Conservation (phyloP, 2,113 vertebrate species). For the Sinocyclocheilus maitianheensis region DNA sequence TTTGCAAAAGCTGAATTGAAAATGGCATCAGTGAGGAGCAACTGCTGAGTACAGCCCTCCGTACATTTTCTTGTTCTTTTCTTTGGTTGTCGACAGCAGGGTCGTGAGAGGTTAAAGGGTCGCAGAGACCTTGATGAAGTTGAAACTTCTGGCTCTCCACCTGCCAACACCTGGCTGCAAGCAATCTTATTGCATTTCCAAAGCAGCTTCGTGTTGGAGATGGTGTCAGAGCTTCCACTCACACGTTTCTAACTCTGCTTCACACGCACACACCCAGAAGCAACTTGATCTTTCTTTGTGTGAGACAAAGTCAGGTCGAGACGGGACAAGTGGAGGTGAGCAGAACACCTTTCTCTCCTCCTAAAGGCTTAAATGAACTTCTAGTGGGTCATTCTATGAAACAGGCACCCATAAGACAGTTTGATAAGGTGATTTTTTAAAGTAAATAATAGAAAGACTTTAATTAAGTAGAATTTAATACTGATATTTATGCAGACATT, state of each 20-base stretch:
- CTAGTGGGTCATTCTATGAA: conserved; percentile 45
- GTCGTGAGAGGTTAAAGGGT: conserved; percentile 1
- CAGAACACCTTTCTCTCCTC: background rate
- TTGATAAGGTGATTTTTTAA: background rate
- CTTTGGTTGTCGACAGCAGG: background rate
- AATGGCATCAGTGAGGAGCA: conserved; percentile 63
- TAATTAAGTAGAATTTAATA: too few species aligned
- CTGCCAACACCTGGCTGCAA: conserved; percentile 12
- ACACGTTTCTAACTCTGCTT: background rate
- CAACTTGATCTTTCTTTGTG: background rate
- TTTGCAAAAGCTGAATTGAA: conserved; percentile 76
- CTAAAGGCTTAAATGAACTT: background rate
- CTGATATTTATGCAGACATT: background rate
- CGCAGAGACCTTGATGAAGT: background rate
- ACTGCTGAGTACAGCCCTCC: conserved; percentile 76
- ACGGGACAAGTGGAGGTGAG: background rate
- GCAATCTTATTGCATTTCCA: background rate
- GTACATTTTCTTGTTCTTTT: background rate
- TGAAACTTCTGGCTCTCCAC: conserved; percentile 6
- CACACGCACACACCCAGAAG: background rate
- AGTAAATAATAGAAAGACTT: too few species aligned
- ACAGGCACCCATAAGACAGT: background rate
- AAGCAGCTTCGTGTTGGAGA: background rate
- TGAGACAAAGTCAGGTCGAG: background rate
- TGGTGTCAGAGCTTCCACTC: background rate